These are phyloP conservation scores for Nemotelus nigrinus DNA, from an alignment of 2,888 invertebrate species.

Conservation along the genomic window DNA sequence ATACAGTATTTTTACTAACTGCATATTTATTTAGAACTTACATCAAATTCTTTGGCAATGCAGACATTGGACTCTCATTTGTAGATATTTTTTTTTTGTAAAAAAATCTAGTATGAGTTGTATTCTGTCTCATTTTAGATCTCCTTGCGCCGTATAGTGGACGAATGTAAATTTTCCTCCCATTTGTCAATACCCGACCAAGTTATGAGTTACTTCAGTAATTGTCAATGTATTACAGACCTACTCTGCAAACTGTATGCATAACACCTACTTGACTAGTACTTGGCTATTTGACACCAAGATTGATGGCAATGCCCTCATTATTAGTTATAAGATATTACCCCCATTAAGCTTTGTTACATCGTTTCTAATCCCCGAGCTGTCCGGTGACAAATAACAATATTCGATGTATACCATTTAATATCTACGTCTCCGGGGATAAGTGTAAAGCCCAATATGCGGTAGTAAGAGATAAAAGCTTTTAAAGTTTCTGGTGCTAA, in stretches of 20 bases:
- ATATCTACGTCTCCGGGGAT: not conserved
- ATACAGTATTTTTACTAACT: not conserved
- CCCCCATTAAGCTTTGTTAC: slow-evolving; percentile 10
- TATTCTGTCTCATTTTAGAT: too few species aligned
- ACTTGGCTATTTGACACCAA: slow-evolving; percentile 1
- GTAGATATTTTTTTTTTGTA: too few species aligned
- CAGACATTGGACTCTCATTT: slow-evolving; percentile 13
- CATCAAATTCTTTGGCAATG: slow-evolving; percentile 28
- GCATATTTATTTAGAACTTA: slow-evolving; percentile 27
- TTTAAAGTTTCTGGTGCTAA: too few species aligned
- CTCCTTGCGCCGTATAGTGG: too few species aligned
- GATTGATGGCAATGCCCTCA: slow-evolving; percentile 33
- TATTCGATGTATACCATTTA: not conserved
- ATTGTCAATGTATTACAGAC: too few species aligned
- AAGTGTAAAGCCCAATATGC: slow-evolving; percentile 23
- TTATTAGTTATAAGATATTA: slow-evolving; percentile 33
- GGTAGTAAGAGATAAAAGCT: not conserved
- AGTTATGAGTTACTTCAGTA: too few species aligned
- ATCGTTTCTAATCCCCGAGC: slow-evolving; percentile 24
- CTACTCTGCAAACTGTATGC: too few species aligned
- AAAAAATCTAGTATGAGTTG: too few species aligned
- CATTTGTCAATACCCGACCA: too few species aligned
- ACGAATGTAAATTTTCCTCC: too few species aligned
- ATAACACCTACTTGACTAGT: not conserved
- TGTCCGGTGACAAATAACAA: slow-evolving; percentile 6